Evolutionary conservation across 2,888 invertebrate genomes (phyloP).

Genomic region (Ashinkailepas kermadecensis): DNA sequence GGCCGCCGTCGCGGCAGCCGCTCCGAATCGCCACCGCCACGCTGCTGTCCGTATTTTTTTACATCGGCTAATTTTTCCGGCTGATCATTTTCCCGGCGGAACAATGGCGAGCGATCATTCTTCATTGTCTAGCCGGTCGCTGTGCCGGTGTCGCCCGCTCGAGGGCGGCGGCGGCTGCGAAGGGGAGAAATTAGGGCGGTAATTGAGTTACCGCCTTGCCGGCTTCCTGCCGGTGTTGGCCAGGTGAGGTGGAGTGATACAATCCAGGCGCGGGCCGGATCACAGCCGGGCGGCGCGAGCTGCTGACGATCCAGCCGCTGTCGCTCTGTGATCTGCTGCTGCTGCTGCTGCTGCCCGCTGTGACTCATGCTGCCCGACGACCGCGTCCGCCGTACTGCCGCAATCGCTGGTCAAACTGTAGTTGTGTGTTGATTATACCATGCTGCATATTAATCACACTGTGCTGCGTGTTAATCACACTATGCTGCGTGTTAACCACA

Average conservation of each 20-base stretch:
- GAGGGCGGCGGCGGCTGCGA: slow-evolving; percentile 12
- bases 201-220: slow-evolving; percentile 14
- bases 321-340: too few species aligned
- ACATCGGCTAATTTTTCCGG: slow-evolving; percentile 18
- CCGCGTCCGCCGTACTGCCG: too few species aligned
- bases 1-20: not conserved
- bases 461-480: too few species aligned
- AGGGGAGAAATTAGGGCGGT: slow-evolving; percentile 15
- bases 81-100: slow-evolving; percentile 9
- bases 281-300: too few species aligned
- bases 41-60: not conserved
- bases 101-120: not conserved
- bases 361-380: too few species aligned
- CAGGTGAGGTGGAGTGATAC: not conserved
- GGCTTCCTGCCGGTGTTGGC: slow-evolving; percentile 1
- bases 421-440: too few species aligned
- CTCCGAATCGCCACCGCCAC: not conserved
- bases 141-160: not conserved
- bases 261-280: not conserved
- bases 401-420: too few species aligned
- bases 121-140: not conserved
- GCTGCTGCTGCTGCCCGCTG: too few species aligned
- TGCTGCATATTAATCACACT: too few species aligned
- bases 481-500: too few species aligned
- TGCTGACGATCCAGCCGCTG: too few species aligned